phyloP scores from a whole-genome alignment of 2,888 invertebrate species.

The Deilephila elpenor region DNA sequence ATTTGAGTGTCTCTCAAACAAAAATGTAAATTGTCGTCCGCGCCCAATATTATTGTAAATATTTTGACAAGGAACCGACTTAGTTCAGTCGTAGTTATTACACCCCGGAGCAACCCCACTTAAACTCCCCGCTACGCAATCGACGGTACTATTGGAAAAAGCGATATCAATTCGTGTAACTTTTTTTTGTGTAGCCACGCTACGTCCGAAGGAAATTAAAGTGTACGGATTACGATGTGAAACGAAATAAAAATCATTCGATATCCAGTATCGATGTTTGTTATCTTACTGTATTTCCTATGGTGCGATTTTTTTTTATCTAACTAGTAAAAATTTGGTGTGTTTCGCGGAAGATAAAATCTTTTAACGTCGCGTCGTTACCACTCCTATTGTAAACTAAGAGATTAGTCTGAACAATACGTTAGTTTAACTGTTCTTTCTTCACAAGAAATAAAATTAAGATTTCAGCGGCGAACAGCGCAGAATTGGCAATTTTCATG shows the following conservation, averaged over 20 bases:
- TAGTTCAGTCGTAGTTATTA: slow-evolving; percentile 67
- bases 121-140: slow-evolving; percentile 46
- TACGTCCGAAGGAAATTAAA: slow-evolving; percentile 62
- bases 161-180: slow-evolving; percentile 68
- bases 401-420: background rate
- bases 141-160: slow-evolving; percentile 63
- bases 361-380: background rate
- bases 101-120: slow-evolving; percentile 42
- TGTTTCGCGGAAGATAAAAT: background rate
- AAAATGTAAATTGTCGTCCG: slow-evolving; percentile 26
- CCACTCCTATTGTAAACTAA: background rate
- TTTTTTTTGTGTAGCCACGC: slow-evolving; percentile 55
- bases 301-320: background rate
- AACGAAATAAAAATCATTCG: slow-evolving; percentile 43
- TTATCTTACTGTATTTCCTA: background rate
- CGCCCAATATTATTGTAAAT: slow-evolving; percentile 43
- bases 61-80: slow-evolving; percentile 43
- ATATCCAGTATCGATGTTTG: background rate
- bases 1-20: slow-evolving; percentile 6
- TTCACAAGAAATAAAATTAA: background rate
- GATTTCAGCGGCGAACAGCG: background rate
- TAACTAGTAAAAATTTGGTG: background rate
- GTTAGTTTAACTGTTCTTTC: background rate
- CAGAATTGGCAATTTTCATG: slow-evolving; percentile 29
- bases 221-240: slow-evolving; percentile 38